phyloP scores from a whole-genome alignment of 2,113 vertebrate genomes.

The Onychostoma macrolepis region DNA sequence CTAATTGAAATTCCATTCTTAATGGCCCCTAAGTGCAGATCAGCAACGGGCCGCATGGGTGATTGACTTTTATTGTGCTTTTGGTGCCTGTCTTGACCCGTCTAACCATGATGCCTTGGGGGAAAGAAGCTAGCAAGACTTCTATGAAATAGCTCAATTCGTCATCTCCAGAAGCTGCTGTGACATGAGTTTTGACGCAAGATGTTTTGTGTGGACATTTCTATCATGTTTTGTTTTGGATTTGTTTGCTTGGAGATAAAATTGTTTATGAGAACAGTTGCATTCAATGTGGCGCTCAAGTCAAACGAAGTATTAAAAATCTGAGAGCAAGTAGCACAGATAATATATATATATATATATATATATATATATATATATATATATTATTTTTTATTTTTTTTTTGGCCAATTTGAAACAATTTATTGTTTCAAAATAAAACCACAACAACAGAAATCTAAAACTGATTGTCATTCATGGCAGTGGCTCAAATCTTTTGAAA shows the following conservation, averaged over 20 bases:
- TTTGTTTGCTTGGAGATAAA: background rate
- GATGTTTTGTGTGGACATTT: background rate
- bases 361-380: no score
- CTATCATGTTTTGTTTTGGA: background rate
- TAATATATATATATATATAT: background rate
- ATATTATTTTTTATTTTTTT: no score
- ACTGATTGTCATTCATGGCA: background rate
- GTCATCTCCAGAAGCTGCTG: background rate
- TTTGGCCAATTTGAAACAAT: background rate
- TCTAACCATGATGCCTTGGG: background rate
- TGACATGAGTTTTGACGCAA: background rate
- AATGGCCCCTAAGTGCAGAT: constrained; percentile 34
- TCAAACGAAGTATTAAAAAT: background rate
- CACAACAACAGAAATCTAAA: background rate
- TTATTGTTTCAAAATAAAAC: background rate
- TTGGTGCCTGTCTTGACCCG: constrained; percentile 1
- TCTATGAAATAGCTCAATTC: background rate
- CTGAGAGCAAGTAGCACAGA: background rate
- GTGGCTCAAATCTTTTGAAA: background rate
- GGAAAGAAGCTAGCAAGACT: background rate
- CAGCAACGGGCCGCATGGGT: background rate
- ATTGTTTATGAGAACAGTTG: background rate
- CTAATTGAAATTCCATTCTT: constrained; percentile 46
- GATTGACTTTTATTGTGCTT: constrained; percentile 40
- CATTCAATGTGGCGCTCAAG: background rate